phyloP scores from a whole-genome alignment of 2,113 vertebrate genomes.

The Oryctolagus cuniculus region DNA sequence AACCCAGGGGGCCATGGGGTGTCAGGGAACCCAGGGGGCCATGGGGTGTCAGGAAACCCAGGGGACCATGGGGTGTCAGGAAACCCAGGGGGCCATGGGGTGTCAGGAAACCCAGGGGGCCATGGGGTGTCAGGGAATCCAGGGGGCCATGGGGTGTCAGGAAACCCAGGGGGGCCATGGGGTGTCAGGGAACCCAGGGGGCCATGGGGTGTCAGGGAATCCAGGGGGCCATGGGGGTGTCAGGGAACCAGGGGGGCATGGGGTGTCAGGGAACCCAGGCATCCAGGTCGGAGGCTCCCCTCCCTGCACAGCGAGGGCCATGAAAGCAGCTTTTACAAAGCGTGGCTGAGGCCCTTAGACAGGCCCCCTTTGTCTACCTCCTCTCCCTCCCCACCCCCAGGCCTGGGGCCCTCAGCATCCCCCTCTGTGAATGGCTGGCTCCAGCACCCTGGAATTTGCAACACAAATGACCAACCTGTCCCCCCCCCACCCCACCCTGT shows the following conservation, averaged over 20 bases:
- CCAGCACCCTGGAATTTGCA: constrained; percentile 71
- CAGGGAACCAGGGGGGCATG: too few species aligned
- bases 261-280: too few species aligned
- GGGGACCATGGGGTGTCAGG: neutral
- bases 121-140: too few species aligned
- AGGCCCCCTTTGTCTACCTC: constrained; percentile 67
- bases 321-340: constrained; percentile 76
- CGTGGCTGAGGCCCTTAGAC: constrained; percentile 60
- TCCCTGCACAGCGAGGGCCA: neutral
- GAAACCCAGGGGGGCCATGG: neutral
- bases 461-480: constrained; percentile 63
- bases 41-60: too few species aligned
- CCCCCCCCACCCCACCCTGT: neutral
- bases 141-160: too few species aligned
- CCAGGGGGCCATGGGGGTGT: neutral
- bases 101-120: too few species aligned
- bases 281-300: neutral
- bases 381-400: neutral
- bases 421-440: constrained; percentile 70
- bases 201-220: neutral
- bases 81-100: too few species aligned
- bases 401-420: neutral
- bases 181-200: too few species aligned
- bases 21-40: neutral
- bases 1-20: too few species aligned